phyloP scores from a whole-genome alignment of 2,113 vertebrate genomes.

The Thamnaconus septentrionalis region DNA sequence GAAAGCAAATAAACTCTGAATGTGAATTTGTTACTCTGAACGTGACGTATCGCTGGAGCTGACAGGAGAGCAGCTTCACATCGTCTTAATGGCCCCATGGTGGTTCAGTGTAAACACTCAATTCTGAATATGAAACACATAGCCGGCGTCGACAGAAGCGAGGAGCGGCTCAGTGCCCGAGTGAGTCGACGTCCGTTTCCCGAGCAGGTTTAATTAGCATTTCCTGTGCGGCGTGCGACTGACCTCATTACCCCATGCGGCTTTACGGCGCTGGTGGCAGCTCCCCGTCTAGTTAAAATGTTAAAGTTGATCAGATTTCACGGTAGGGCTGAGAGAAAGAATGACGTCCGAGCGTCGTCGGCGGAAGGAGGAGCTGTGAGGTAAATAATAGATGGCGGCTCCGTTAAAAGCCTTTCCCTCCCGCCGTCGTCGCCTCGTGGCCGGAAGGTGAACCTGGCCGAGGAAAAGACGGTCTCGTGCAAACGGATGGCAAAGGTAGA shows the following conservation, averaged over 20 bases:
- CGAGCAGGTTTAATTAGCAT: conserved; percentile 19
- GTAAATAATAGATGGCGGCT: conserved; percentile 36
- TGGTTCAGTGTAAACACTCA: conserved; percentile 1
- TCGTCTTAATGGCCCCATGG: neutral
- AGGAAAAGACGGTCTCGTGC: conserved; percentile 2
- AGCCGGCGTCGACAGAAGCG: conserved; percentile 16
- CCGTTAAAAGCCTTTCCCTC: conserved; percentile 7
- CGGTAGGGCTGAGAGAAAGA: neutral
- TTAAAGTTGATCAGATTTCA: conserved; percentile 19
- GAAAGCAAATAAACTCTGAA: too few species aligned
- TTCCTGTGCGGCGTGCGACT: neutral
- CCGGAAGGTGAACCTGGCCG: neutral
- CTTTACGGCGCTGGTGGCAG: conserved; percentile 1
- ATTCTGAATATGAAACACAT: conserved; percentile 16
- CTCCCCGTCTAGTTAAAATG: conserved; percentile 8
- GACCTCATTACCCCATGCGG: conserved; percentile 12
- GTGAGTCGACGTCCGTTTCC: conserved; percentile 24
- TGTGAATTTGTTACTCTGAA: too few species aligned
- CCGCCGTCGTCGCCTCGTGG: neutral
- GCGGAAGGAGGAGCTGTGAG: conserved; percentile 5
- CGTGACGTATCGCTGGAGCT: too few species aligned
- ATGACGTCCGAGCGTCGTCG: conserved; percentile 18
- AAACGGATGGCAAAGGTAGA: too few species aligned
- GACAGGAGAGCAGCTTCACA: conserved; percentile 12
- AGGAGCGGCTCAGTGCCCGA: neutral